Conservation (phyloP, 2,888 invertebrate species). For the Harpalus rubripes region DNA sequence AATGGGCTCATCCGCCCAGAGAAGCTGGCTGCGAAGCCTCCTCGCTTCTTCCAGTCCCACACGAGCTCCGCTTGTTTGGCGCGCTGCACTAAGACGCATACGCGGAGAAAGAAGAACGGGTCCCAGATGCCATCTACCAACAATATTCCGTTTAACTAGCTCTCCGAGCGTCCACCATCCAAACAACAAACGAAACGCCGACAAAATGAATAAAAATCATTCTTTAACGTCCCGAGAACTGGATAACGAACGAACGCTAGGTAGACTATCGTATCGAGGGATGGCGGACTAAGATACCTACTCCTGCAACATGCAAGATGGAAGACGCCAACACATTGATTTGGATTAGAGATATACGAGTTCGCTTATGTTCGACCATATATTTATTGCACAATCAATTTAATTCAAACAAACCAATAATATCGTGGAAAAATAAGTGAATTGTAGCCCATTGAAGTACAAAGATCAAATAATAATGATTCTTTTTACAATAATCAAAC, state of each 20-base stretch:
- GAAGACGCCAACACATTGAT: constrained; percentile 16
- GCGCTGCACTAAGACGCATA: constrained; percentile 71
- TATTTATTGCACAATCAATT: background rate
- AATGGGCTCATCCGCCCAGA: constrained; percentile 74
- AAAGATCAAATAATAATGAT: too few species aligned
- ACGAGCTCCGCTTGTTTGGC: constrained; percentile 69
- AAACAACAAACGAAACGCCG: constrained; percentile 66
- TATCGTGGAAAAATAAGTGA: too few species aligned
- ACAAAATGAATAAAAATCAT: constrained; percentile 64
- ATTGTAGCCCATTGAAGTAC: too few species aligned
- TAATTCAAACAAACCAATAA: too few species aligned
- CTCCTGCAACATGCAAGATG: constrained; percentile 10
- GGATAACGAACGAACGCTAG: constrained; percentile 34
- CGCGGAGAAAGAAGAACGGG: constrained; percentile 71
- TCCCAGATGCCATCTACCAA: constrained; percentile 73
- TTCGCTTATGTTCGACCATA: background rate
- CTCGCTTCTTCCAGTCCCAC: constrained; percentile 66
- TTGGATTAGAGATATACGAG: constrained; percentile 30
- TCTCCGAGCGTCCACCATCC: constrained; percentile 69
- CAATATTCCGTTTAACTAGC: constrained; percentile 75
- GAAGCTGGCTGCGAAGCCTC: constrained; percentile 59
- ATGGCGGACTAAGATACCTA: background rate
- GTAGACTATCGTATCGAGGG: background rate
- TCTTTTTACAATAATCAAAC: too few species aligned
- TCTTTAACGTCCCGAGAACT: constrained; percentile 55